Base-by-base conservation (phyloP, 1,140 invertebrate species). In the Dryas iulia region DNA sequence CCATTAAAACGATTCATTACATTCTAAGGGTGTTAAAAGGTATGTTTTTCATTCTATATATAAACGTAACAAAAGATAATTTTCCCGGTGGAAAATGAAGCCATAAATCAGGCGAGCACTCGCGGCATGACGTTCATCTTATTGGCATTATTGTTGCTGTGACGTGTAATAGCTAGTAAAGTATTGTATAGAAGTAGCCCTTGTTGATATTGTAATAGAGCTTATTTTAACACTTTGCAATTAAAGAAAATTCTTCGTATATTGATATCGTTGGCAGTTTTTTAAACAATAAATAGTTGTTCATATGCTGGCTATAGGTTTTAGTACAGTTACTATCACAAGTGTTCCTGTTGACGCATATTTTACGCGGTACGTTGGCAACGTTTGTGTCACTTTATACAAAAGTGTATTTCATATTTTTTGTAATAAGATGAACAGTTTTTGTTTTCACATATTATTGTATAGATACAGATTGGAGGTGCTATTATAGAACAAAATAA, bases 21-120 rank as follows among this genome's bases (percentile, higher is more conserved):
- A 54, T 70, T 35, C 57, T 64, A 60, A 70, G 68, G 57, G 58
- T 47, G 59, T 59, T 59, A 57, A 69, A 69, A 66, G 59, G 57
- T 53, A 59, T 69, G 52, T 71, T 72, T 64, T 76, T 62, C 71
- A 66, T 69, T 64, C 73, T 68, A 69, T 74, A 72, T 65, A 76
- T 76, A 77, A 74, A 71, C 63, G 62, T 62, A 71, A 77, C 74
- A 77, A 77, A 70, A 77, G 74, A 72, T 77, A 77, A 77, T 77
- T 71, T 74, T 66, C 62, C 66, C 69, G 35, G 60, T 73, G 72
- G 65, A 76, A 81, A 76, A 78, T 74, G 76, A 77, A 74, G 68
- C 64, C 66, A 71, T 81, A 78, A 74, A 81, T 78, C 72, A 75
- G 59, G 62, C 31, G 39, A 59, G 66, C 71, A 72, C 62, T 66